Conservation (phyloP, 2,888 invertebrate species). For the Trichogramma evanescens region DNA sequence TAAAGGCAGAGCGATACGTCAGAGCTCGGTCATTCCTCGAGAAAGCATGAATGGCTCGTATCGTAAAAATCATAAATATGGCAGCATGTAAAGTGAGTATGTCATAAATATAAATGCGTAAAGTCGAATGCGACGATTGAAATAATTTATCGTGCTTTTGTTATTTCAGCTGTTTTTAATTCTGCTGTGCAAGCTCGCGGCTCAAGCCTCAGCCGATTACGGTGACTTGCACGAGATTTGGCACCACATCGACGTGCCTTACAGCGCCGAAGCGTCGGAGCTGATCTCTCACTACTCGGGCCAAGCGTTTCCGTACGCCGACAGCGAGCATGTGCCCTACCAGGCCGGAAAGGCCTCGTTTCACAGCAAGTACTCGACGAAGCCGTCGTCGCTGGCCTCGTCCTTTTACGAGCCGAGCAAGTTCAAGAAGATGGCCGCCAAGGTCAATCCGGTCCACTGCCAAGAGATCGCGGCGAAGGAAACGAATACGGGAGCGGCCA, state of each 20-base stretch:
- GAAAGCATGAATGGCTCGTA: too few species aligned
- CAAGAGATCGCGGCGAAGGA: slow-evolving; percentile 27
- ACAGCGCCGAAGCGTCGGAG: slow-evolving; percentile 12
- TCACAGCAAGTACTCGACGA: slow-evolving; percentile 28
- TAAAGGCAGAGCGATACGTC: too few species aligned
- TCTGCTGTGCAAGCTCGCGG: background rate
- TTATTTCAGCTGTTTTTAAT: too few species aligned
- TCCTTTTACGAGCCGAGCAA: slow-evolving; percentile 23
- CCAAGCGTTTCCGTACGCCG: slow-evolving; percentile 1
- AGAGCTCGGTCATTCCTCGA: too few species aligned
- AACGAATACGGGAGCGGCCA: slow-evolving; percentile 1
- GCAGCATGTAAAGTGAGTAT: too few species aligned
- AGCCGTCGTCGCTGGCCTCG: slow-evolving; percentile 25
- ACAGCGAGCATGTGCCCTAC: slow-evolving; percentile 28
- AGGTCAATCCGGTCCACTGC: slow-evolving; percentile 30
- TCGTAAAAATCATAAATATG: too few species aligned
- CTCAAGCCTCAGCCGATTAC: background rate
- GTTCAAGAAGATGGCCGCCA: slow-evolving; percentile 25
- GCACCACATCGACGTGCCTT: background rate
- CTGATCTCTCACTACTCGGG: background rate
- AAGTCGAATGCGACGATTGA: background rate
- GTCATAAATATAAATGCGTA: too few species aligned
- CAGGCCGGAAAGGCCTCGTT: slow-evolving; percentile 17
- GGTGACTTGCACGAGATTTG: too few species aligned
- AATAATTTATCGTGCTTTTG: too few species aligned